Base-by-base conservation (phyloP, 2,797 vertebrate species). In the Rachycentron canadum region DNA sequence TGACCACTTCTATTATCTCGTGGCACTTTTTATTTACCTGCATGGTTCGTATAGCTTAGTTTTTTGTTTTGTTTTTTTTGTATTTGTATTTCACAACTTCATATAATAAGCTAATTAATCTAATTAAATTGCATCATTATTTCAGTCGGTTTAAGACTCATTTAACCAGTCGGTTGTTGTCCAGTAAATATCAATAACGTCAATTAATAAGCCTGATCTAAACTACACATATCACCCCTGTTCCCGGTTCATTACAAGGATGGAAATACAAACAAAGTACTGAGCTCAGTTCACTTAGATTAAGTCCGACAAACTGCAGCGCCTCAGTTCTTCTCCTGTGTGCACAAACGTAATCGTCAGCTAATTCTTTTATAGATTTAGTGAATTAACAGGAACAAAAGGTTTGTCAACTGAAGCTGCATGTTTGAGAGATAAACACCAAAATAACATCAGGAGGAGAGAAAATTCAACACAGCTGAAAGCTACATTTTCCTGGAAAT, bases 151-250 rank as follows among this genome's bases (percentile, higher is more conserved):
- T 5, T 62, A 45, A 28, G 17, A 10, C 53, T 69, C n/a, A 59
- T 53, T 23, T 68, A 55, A 70, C 56, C 16, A 13, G 4, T 12
- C 14, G 16, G 26, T 53, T 25, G 56, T 4, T 38, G 63, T 50
- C 70, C 9, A 56, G 5, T 73, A 7, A 68, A 52, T 32, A 57
- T 40, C 26, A 70, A 34, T 78, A 64, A 75, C 57, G 43, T 41
- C 55, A 50, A 11, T 38, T 55, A 55, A 70, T 68, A 45, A 56
- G 38, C 64, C 23, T 40, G 2, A 47, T 60, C 14, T 53, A 26
- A 62, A 72, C 12, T 4, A 7, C 50, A 26, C 7, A 12, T 13
- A 13, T 10, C 47, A 23, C 47, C 2, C 4, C 10, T 25, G 23
- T 21, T 7, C 7, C 17, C 8, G 43, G 17, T 45, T 45, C 17